Percentiles rank a stretch among this genome's conserved stretches.
Evolutionary conservation across 1,140 invertebrate species (phyloP).

Genomic region (Acromyrmex echinatior): DNA sequence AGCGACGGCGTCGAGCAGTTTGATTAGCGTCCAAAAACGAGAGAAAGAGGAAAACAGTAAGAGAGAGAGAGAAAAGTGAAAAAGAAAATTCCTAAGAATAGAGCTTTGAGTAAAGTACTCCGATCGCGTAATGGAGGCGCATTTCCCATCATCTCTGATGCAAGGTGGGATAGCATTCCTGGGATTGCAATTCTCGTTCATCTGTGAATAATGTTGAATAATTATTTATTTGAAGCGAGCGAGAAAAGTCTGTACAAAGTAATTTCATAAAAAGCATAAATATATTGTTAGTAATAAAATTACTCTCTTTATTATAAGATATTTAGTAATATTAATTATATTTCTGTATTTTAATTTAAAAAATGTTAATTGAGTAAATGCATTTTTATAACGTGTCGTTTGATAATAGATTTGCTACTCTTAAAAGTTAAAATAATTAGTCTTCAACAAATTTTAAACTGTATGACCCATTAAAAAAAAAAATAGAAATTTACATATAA

Average conservation of each 20-base stretch:
- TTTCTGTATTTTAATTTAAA: not conserved
- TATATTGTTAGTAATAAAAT: not conserved
- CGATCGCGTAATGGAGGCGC: slow-evolving; percentile 16
- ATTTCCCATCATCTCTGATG: not conserved
- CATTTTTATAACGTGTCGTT: not conserved
- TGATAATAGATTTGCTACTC: not conserved
- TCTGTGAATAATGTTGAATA: not conserved
- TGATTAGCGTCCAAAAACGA: slow-evolving; percentile 32
- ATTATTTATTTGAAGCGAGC: slow-evolving; percentile 31
- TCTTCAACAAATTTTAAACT: not conserved
- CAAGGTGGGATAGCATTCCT: not conserved
- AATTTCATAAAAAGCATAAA: not conserved
- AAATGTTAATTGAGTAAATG: not conserved
- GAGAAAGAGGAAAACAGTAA: too few species aligned
- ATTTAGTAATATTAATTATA: slow-evolving; percentile 9
- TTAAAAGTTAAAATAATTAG: not conserved
- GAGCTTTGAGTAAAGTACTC: slow-evolving; percentile 34
- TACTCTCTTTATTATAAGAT: not conserved
- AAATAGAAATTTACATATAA: not conserved
- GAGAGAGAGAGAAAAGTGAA: not conserved
- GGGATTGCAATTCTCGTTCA: not conserved
- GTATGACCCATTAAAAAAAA: not conserved
- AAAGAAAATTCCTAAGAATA: slow-evolving; percentile 26
- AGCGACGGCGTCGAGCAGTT: slow-evolving; percentile 35
- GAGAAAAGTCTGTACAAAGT: not conserved